Percentiles rank a stretch among this genome's conserved stretches.
phyloP scores from a whole-genome alignment of 2,797 vertebrate genomes.

The Chloroceryle amazona region DNA sequence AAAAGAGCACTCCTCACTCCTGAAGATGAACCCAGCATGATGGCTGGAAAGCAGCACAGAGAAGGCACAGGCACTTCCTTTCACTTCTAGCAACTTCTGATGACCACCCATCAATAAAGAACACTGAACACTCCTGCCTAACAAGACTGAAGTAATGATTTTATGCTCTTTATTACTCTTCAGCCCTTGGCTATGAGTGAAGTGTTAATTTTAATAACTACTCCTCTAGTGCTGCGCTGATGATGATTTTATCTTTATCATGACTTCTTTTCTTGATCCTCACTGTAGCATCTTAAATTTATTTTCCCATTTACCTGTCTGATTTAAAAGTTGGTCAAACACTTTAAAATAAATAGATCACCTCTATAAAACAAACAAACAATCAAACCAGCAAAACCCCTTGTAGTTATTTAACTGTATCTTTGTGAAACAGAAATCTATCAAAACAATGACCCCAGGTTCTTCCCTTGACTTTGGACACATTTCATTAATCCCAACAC shows the following conservation, averaged over 20 bases:
- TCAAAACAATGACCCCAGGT: background rate
- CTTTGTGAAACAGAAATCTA: background rate
- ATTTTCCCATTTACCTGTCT: background rate
- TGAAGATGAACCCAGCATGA: fast-evolving
- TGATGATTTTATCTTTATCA: background rate
- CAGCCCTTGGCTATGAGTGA: background rate
- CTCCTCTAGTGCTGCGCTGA: too few species aligned
- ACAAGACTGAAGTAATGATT: background rate
- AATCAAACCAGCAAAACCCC: background rate
- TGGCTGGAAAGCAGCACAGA: background rate
- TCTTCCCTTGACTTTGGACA: background rate
- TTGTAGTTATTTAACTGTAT: background rate
- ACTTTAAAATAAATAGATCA: background rate
- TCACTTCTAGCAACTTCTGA: background rate
- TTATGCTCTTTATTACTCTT: background rate
- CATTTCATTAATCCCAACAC: background rate
- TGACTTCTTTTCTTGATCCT: background rate
- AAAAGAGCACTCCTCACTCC: background rate
- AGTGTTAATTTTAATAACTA: background rate
- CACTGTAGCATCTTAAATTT: background rate
- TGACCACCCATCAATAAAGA: background rate
- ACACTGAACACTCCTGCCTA: background rate
- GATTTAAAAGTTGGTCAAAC: background rate
- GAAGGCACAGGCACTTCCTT: background rate
- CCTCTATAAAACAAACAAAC: background rate